Evolutionary conservation across 1,140 invertebrate genomes (phyloP), one percentile per base, ranked within the genome.

Genomic region (Listronotus bonariensis): DNA sequence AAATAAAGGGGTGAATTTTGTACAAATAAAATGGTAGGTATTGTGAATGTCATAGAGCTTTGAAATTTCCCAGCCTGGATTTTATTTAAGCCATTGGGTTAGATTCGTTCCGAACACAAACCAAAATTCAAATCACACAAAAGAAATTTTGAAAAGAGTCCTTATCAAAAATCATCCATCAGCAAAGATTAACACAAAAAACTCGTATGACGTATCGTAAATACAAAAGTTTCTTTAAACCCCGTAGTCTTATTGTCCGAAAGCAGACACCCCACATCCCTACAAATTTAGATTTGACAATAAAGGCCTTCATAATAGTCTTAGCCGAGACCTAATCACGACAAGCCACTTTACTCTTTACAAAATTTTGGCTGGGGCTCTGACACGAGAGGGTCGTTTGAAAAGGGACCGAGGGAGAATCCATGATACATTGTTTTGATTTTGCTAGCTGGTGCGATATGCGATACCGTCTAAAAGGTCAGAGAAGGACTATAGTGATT

Each of bases 321-420:
- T 64, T 56, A 64, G 31, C 61, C 52, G 42, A 55, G 61, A 56
- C 68, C 71, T 72, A 72, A 72, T 72, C 71, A 72, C 66, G 71
- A 72, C 71, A 72, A 68, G 68, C 71, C 71, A 72, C 71, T 72
- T 72, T 72, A 72, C 68, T 72, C 63, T 70, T 70, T 66, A 64
- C 14, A 58, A 60, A 72, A 70, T 68, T 66, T 51, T 57, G 58
- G 60, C 61, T 55, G 65, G 68, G 63, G 52, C 34, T 57, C 31
- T 43, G 48, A 20, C 17, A 51, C 17, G 54, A 55, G 32, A 54
- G 53, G 61, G 61, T 38, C 32, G 52, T 17, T 40, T 49, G 32
- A 48, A 65, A 65, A 53, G 61, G 32, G 52, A 31, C 31, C 49
- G 48, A 52, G 49, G 58, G 58, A 43, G 61, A 65, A 53, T 53